Evolutionary conservation across 2,797 vertebrate species (phyloP).

Genomic region (Podargus strigoides): DNA sequence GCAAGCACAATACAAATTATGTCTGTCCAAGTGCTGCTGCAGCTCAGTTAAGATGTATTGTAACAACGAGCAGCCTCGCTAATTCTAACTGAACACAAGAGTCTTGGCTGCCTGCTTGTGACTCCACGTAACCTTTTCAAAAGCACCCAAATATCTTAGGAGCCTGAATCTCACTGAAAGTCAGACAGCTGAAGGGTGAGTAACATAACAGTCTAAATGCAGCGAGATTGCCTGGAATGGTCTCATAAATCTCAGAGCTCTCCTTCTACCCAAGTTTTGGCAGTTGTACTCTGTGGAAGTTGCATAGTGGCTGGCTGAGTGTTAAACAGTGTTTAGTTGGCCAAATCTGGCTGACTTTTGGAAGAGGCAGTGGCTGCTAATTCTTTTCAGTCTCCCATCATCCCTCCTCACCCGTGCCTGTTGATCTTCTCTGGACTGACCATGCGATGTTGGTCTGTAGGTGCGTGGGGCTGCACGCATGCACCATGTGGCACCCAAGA

Average conservation of each 20-base stretch:
- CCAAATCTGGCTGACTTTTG: background rate
- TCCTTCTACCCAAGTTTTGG: background rate
- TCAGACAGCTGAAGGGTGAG: background rate
- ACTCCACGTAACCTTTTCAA: background rate
- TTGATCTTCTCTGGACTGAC: background rate
- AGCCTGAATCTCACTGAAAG: background rate
- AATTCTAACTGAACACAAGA: background rate
- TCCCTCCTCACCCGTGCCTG: background rate
- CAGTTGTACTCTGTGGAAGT: background rate
- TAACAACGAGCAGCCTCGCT: background rate
- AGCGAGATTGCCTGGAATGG: background rate
- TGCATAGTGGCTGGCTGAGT: background rate
- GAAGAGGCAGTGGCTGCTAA: background rate
- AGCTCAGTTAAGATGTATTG: background rate
- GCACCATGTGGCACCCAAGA: background rate
- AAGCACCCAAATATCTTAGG: background rate
- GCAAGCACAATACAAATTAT: background rate
- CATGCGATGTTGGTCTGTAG: accelerated
- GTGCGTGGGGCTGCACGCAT: background rate
- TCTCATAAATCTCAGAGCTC: background rate
- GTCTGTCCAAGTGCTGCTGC: background rate
- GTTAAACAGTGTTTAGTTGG: background rate
- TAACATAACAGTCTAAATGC: background rate
- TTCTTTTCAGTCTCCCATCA: background rate
- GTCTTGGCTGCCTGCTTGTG: background rate